A percentile compares a stretch with the other conserved stretches of the same genome.
Evolutionary conservation across 1,140 invertebrate species (phyloP).

Genomic region (Radopholus similis): DNA sequence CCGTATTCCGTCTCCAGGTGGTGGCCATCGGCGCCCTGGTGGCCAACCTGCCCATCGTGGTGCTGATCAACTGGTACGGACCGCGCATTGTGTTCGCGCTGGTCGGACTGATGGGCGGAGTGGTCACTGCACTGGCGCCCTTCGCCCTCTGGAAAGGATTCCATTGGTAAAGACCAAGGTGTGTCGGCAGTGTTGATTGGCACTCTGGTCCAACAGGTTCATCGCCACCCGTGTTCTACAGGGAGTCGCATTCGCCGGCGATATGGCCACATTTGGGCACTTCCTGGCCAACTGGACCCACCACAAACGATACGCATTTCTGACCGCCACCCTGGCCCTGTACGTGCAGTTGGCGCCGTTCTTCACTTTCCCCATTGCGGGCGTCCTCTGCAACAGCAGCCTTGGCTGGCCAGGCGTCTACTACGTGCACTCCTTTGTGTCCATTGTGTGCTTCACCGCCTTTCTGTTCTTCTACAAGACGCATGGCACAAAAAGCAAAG

Average conservation of each 20-base stretch:
- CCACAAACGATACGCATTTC: slow-evolving; percentile 29
- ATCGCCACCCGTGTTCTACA: too few relatives aligned
- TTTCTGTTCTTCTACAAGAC: slow-evolving; percentile 37
- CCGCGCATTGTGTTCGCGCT: slow-evolving; percentile 29
- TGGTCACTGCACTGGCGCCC: slow-evolving; percentile 31
- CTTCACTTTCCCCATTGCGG: slow-evolving; percentile 28
- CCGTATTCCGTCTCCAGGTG: too few relatives aligned
- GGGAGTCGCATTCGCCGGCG: slow-evolving; percentile 33
- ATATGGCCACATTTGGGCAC: slow-evolving; percentile 34
- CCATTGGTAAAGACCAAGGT: neutral
- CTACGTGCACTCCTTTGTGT: slow-evolving; percentile 30
- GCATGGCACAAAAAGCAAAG: too few relatives aligned
- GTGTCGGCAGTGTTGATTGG: too few relatives aligned
- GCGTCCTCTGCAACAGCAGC: slow-evolving; percentile 33
- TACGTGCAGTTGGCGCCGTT: slow-evolving; percentile 33
- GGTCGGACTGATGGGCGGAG: slow-evolving; percentile 28
- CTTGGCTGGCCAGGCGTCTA: slow-evolving; percentile 41
- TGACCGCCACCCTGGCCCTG: slow-evolving; percentile 28
- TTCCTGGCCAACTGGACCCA: slow-evolving; percentile 31
- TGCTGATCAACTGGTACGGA: slow-evolving; percentile 32
- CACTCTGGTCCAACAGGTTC: too few relatives aligned
- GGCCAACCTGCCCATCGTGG: slow-evolving; percentile 19
- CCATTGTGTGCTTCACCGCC: slow-evolving; percentile 21
- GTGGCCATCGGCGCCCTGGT: slow-evolving; percentile 16
- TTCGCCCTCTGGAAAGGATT: slow-evolving; percentile 17